Base-by-base conservation (phyloP, 2,888 invertebrate species). In the Phorcus lineatus region DNA sequence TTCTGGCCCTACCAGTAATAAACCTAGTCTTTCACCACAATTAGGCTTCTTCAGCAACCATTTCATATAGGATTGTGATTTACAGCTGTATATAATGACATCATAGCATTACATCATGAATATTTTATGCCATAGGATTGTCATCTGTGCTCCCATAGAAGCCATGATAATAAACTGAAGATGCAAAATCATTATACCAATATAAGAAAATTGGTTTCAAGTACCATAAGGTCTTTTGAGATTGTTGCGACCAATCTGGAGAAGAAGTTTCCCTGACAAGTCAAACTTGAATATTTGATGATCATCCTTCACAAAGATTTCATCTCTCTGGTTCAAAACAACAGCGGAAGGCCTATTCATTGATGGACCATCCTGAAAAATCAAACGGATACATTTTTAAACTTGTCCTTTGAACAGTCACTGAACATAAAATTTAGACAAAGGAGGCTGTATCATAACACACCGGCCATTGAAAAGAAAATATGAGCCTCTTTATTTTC, bases 221-320 rank as follows among this genome's bases (percentile, higher is more conserved):
- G n/a, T 82, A 89, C 90, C 90, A 83, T 86, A 91, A 11, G 90
- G 90, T 40, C 78, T 81, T 4, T 81, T 77, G 66, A 91, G 85
- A 22, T 76, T 47, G 22, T 78, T 78, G 24, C 75, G 79, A 17
- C 88, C 90, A 80, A 90, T 83, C 22, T 82, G 81, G 24, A 82
- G 67, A 0, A 87, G 62, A 40, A 78, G 83, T 11, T 54, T 67
- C 13, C 90, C 89, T 16, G 79, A 62, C 11, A 79, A 36, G 22
- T 84, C 82, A 84, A 90, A 91, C 52, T 86, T 82, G 55, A 85
- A 84, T 13, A 91, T 87, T 78, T 85, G 86, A 2, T 76, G 13
- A 75, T 89, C 89, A 84, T 91, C 91, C 78, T 90, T 91, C 19
- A 91, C 88, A 86, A 89, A 90, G 4, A 91, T 84, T 28, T 89